Conservation (phyloP, 2,113 vertebrate genomes). For the Urocolius indicus region DNA sequence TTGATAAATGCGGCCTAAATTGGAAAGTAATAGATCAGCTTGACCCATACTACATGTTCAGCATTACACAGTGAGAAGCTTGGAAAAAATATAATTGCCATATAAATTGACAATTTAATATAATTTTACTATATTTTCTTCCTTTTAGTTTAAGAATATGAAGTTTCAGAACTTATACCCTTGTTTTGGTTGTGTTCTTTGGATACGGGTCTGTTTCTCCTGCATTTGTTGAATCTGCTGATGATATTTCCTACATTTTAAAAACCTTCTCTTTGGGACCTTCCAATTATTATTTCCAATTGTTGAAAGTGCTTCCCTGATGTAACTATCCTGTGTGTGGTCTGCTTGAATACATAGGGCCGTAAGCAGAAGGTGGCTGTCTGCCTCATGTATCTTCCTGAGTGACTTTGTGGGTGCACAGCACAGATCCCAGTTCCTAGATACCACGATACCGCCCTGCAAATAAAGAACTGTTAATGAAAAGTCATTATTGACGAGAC, state of each 20-base stretch:
- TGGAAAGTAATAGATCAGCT: not conserved
- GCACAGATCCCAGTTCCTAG: rapidly evolving
- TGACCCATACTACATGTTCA: not conserved
- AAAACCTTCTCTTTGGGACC: not conserved
- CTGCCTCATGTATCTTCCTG: not conserved
- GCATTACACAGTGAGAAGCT: not conserved
- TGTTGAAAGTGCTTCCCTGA: not conserved
- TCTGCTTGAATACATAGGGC: not conserved
- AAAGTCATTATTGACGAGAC: not conserved
- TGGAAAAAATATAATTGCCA: not conserved
- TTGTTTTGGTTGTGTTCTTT: not conserved
- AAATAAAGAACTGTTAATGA: not conserved
- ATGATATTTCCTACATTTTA: not conserved
- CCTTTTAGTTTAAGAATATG: not conserved
- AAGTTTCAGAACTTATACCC: not conserved
- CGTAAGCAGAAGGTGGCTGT: not conserved
- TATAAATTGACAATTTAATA: not conserved
- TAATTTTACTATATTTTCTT: not conserved
- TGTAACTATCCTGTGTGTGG: not conserved
- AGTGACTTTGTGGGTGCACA: not conserved
- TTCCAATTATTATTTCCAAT: not conserved
- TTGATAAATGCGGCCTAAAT: not conserved
- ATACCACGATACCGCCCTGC: not conserved
- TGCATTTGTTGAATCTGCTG: not conserved
- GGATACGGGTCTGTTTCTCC: not conserved